Evolutionary conservation across 37 sponge, comb jelly and placozoan genomes (phyloP).

Genomic region (Cladorhizidae sp.): DNA sequence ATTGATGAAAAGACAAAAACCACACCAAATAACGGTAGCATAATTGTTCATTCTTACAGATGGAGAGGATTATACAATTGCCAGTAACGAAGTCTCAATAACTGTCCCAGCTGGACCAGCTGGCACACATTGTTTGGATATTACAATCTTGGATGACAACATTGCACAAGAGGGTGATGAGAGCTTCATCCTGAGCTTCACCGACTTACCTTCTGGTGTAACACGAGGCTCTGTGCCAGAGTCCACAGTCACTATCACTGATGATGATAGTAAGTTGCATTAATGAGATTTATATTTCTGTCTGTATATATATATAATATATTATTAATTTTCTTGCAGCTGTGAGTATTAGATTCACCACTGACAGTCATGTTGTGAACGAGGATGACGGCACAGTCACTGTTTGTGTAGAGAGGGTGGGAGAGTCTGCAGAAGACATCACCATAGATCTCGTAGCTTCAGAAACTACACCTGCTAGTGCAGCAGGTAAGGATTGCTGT

Average conservation of each 20-base stretch:
- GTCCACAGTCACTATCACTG: constrained; percentile 22
- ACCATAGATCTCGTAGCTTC: neutral
- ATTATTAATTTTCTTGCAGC: neutral
- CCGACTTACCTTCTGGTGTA: neutral
- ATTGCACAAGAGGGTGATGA: constrained; percentile 19
- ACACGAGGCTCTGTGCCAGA: constrained; percentile 1
- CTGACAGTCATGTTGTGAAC: neutral
- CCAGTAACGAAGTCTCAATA: too few relatives aligned
- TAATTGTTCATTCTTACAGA: too few relatives aligned
- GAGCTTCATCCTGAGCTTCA: constrained; percentile 6
- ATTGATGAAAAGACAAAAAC: too few relatives aligned
- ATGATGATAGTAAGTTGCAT: constrained; percentile 23
- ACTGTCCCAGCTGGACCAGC: too few relatives aligned
- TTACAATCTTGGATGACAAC: constrained; percentile 15
- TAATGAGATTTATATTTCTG: neutral
- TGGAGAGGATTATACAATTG: too few relatives aligned
- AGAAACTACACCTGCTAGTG: neutral
- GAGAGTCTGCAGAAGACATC: neutral
- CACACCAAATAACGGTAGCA: too few relatives aligned
- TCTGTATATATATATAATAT: too few relatives aligned
- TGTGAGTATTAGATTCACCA: neutral
- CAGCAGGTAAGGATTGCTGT: neutral
- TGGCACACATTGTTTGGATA: too few relatives aligned
- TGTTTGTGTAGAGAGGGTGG: constrained; percentile 1
- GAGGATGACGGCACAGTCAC: constrained; percentile 16